Evolutionary conservation across 2,888 invertebrate species (phyloP).

Genomic region (Abrostola triplasia): DNA sequence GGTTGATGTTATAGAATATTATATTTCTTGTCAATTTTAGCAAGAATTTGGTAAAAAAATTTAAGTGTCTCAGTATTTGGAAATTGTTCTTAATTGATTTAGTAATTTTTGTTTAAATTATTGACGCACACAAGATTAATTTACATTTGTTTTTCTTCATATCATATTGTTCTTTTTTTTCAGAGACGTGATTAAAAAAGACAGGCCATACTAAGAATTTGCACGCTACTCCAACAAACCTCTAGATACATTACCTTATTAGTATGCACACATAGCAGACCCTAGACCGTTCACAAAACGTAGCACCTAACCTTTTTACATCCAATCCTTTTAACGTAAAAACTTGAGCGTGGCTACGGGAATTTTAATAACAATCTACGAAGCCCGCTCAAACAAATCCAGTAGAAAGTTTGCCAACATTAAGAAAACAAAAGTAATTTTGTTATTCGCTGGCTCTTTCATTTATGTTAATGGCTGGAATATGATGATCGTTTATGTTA

Average conservation of each 20-base stretch:
- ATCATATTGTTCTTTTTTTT: too few relatives aligned
- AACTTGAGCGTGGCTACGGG: constrained; percentile 68
- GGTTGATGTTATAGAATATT: too few relatives aligned
- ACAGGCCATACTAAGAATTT: too few relatives aligned
- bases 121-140: too few relatives aligned
- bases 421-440: constrained; percentile 75
- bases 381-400: constrained; percentile 66
- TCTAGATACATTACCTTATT: neutral
- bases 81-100: too few relatives aligned
- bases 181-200: too few relatives aligned
- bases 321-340: constrained; percentile 74
- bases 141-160: too few relatives aligned
- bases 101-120: too few relatives aligned
- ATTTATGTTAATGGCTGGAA: constrained; percentile 52
- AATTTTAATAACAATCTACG: constrained; percentile 79
- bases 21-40: too few relatives aligned
- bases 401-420: constrained; percentile 69
- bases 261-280: constrained; percentile 29
- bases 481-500: constrained; percentile 42
- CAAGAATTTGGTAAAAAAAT: too few relatives aligned
- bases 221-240: neutral
- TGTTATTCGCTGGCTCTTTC: constrained; percentile 65
- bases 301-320: constrained; percentile 45
- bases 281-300: constrained; percentile 32
- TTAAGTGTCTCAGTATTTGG: too few relatives aligned